Evolutionary conservation across 2,113 vertebrate species (phyloP).

Genomic region (Capreolus pygargus): DNA sequence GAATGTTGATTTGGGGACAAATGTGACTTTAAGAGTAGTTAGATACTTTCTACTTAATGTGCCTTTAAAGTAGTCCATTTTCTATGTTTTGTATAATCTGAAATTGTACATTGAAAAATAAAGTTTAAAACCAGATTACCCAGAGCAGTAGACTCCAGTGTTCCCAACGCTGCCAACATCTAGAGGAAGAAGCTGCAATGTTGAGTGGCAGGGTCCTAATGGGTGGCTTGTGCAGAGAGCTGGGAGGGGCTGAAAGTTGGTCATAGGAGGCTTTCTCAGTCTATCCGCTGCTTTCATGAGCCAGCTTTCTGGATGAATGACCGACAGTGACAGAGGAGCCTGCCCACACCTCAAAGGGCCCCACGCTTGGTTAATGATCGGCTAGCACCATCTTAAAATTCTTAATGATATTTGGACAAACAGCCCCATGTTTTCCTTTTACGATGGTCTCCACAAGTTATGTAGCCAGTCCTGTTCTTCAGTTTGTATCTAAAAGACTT

Average conservation of each 20-base stretch:
- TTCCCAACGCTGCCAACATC: slow-evolving; percentile 9
- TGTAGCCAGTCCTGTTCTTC: background rate
- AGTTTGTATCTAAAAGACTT: background rate
- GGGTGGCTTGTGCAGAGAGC: background rate
- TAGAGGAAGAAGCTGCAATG: background rate
- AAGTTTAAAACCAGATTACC: slow-evolving; percentile 67
- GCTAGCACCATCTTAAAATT: background rate
- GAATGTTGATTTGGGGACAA: slow-evolving; percentile 43
- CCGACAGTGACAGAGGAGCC: background rate
- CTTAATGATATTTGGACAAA: background rate
- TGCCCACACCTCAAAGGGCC: fast-evolving
- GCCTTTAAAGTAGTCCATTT: slow-evolving; percentile 71
- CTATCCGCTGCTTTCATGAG: background rate
- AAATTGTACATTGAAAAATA: slow-evolving; percentile 77
- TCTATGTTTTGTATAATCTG: slow-evolving; percentile 77
- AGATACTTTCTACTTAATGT: slow-evolving; percentile 58
- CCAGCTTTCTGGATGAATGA: too few species aligned
- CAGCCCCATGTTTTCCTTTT: background rate
- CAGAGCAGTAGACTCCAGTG: slow-evolving; percentile 25
- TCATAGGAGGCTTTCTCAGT: fast-evolving
- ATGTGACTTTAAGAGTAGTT: slow-evolving; percentile 29
- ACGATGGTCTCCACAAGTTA: background rate
- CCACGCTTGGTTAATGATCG: background rate
- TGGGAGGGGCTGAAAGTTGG: fast-evolving
- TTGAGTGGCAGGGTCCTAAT: fast-evolving